Evolutionary conservation across 2,888 invertebrate genomes (phyloP).

Genomic region (Dasypogon diadema): DNA sequence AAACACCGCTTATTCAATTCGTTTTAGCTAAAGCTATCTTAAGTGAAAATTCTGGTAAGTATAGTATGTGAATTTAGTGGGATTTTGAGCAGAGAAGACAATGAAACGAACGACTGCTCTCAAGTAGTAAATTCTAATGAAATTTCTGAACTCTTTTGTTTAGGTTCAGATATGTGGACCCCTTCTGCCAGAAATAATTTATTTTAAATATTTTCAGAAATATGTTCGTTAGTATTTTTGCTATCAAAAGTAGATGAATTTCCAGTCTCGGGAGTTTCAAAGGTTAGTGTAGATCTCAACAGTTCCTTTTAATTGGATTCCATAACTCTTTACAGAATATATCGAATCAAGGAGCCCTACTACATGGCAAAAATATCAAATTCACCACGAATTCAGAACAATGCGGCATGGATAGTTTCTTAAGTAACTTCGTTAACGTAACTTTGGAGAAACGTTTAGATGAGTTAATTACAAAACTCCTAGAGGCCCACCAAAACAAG

Average conservation of each 20-base stretch:
- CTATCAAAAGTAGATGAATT: constrained; percentile 48
- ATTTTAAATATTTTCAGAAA: constrained; percentile 49
- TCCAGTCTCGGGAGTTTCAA: constrained; percentile 42
- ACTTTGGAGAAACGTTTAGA: constrained; percentile 26
- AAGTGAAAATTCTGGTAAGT: constrained; percentile 47
- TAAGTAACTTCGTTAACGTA: not conserved
- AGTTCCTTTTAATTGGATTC: not conserved
- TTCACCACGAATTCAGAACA: not conserved
- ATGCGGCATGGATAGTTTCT: not conserved
- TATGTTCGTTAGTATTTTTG: constrained; percentile 48
- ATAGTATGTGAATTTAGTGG: too few species aligned
- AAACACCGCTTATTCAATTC: constrained; percentile 47
- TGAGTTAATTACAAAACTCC: constrained; percentile 42
- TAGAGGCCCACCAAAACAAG: constrained; percentile 21
- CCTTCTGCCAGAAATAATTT: too few species aligned
- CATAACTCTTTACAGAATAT: constrained; percentile 5
- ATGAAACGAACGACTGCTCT: too few species aligned
- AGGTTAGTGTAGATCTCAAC: constrained; percentile 34
- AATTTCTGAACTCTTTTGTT: too few species aligned
- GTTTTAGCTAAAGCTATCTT: constrained; percentile 49
- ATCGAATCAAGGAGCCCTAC: not conserved
- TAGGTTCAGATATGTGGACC: too few species aligned
- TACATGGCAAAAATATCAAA: not conserved
- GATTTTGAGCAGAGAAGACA: too few species aligned
- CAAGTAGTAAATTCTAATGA: too few species aligned